Conservation (phyloP, 2,113 vertebrate genomes). For the Heloderma charlesbogerti region DNA sequence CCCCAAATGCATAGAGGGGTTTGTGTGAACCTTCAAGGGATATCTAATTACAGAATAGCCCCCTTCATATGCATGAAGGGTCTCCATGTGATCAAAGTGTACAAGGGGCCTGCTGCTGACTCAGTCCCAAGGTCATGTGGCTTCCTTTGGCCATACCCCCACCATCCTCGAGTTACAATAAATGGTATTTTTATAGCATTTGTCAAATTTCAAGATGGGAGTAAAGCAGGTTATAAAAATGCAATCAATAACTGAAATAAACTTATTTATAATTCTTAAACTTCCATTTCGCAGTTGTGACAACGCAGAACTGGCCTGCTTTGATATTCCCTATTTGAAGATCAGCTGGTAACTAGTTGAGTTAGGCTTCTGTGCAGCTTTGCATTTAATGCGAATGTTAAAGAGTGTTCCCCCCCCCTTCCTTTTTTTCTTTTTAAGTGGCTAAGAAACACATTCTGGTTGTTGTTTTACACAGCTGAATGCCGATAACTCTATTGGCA, state of each 20-base stretch:
- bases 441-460: conserved; percentile 54
- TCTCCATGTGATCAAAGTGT: too few relatives aligned
- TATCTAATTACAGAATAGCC: too few relatives aligned
- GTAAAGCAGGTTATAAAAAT: not conserved
- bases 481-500: conserved; percentile 85
- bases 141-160: too few relatives aligned
- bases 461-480: conserved; percentile 87
- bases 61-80: too few relatives aligned
- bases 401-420: conserved; percentile 14
- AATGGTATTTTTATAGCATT: not conserved
- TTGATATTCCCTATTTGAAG: not conserved
- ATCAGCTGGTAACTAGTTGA: not conserved
- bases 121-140: too few relatives aligned
- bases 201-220: not conserved
- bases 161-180: too few relatives aligned
- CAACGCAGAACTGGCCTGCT: not conserved
- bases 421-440: conserved; percentile 34
- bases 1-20: too few relatives aligned
- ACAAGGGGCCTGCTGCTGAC: too few relatives aligned
- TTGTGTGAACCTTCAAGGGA: too few relatives aligned
- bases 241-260: not conserved
- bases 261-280: conserved; percentile 5
- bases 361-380: conserved; percentile 41
- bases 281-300: not conserved
- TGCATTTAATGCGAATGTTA: conserved; percentile 52